Percentiles rank a stretch among this genome's conserved stretches.
These are phyloP conservation scores for Gracilinanus agilis DNA, from an alignment of 2,113 vertebrate genomes.

Conservation along the genomic window DNA sequence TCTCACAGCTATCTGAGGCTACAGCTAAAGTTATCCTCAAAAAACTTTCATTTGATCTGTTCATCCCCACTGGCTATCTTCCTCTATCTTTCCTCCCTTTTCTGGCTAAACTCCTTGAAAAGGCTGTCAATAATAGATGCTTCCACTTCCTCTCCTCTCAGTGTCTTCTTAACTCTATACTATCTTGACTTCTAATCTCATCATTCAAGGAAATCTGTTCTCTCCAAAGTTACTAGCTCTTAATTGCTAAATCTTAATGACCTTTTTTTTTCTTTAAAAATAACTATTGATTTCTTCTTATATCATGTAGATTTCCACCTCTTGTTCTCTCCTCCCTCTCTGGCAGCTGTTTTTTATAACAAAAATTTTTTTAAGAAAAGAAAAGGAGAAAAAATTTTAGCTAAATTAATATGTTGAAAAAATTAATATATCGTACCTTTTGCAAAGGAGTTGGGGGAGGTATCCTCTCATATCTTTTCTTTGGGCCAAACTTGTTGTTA, in stretches of 20 bases:
- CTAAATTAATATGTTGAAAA: background rate
- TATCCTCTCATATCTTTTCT: too few relatives aligned
- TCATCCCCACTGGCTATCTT: background rate
- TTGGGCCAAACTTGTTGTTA: too few relatives aligned
- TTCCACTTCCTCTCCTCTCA: background rate
- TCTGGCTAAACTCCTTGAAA: background rate
- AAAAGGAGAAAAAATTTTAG: background rate
- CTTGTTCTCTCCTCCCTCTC: background rate
- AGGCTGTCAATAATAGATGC: background rate
- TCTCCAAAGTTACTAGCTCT: background rate
- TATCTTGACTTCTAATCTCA: background rate
- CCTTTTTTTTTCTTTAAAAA: background rate
- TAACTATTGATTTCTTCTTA: background rate
- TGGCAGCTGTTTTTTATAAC: background rate
- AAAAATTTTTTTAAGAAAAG: background rate
- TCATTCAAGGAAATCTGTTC: background rate
- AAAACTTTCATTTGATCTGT: background rate
- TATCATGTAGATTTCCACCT: background rate
- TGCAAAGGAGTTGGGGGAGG: too few relatives aligned
- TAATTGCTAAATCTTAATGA: background rate
- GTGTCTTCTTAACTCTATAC: background rate
- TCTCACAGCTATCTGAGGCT: background rate
- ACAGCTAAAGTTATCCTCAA: background rate
- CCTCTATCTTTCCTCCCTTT: background rate
- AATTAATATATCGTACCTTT: background rate